Base-by-base conservation (phyloP, 2,888 invertebrate species). In the Eurytoma adleriae region DNA sequence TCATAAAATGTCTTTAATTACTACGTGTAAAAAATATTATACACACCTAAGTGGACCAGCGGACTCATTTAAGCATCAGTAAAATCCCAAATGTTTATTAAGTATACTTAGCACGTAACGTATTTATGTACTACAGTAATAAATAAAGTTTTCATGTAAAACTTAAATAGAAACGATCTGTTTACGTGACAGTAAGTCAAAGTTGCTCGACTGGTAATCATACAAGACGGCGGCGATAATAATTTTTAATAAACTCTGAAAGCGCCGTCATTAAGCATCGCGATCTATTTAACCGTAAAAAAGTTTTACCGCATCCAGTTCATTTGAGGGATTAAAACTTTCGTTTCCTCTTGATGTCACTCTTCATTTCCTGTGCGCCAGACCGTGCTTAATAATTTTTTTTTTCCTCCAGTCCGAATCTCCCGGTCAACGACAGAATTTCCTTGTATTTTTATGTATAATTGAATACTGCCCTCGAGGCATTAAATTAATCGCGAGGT, bases 241-340 rank as follows among this genome's bases (percentile, higher is more conserved):
- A 67, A 67, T 75, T 59, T 68, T 59, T 68, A 67, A 59, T 64
- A 30, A n/a, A 62, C 62, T 62, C 30, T 52, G 13, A 72, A 72
- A 73, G 27, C 64, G 14, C 30, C 40, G 20, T 59, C 70, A 30
- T 64, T 61, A 72, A 66, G 16, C 73, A 12, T 61, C 14, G 24
- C 73, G 66, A 54, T 50, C 67, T 18, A 59, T 59, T 72, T 52
- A 62, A 61, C 71, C 74, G 40, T 57, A 67, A 66, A 74, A 62
- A 66, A 64, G 48, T 52, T 61, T 72, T 20, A n/a, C 68, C 50
- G 50, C n/a, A 20, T 59, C 61, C 3, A 64, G 30, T 18, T 54
- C 62, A 61, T 62, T 72, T 12, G 13, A 72, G 62, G 62, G 71
- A 62, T 72, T 62, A 72, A 72, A 62, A 71, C 57, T 74, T 67